Evolutionary conservation across 2,113 vertebrate species (phyloP).

Genomic region (Genyomyrus donnyi): DNA sequence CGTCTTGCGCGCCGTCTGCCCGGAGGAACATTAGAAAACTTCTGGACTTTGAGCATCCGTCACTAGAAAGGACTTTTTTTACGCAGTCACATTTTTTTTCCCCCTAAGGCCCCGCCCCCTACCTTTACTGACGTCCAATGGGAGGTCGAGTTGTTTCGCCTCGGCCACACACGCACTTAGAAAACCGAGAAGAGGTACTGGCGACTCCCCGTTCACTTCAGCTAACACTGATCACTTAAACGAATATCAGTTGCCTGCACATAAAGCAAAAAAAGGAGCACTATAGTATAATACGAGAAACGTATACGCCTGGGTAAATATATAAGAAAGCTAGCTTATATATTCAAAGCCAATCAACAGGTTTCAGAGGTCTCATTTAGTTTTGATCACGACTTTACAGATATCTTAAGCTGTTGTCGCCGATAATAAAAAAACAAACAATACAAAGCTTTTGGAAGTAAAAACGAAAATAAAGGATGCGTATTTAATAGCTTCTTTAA

Average conservation of each 20-base stretch:
- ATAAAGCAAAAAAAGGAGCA: conserved; percentile 24
- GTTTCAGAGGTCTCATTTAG: not conserved
- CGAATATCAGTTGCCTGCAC: conserved; percentile 35
- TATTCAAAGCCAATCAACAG: not conserved
- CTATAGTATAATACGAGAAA: not conserved
- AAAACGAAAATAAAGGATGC: not conserved
- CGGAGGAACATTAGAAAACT: conserved; percentile 75
- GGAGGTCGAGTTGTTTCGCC: conserved; percentile 38
- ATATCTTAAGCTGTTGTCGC: not conserved
- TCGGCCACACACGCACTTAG: conserved; percentile 61
- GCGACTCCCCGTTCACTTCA: conserved; percentile 52
- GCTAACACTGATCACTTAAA: conserved; percentile 39
- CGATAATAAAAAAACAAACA: not conserved
- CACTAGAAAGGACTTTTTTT: conserved; percentile 80
- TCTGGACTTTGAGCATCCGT: conserved; percentile 91
- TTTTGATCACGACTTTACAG: not conserved
- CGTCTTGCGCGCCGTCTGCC: conserved; percentile 59
- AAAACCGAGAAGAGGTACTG: conserved; percentile 49
- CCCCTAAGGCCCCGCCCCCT: conserved; percentile 60
- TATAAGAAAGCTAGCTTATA: not conserved
- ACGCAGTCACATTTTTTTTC: conserved; percentile 80
- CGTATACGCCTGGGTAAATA: not conserved
- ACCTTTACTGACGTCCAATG: conserved; percentile 60
- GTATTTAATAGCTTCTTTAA: not conserved
- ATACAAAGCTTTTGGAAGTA: not conserved